phyloP scores from a whole-genome alignment of 2,888 invertebrate genomes.

The Pasiphila rectangulata region DNA sequence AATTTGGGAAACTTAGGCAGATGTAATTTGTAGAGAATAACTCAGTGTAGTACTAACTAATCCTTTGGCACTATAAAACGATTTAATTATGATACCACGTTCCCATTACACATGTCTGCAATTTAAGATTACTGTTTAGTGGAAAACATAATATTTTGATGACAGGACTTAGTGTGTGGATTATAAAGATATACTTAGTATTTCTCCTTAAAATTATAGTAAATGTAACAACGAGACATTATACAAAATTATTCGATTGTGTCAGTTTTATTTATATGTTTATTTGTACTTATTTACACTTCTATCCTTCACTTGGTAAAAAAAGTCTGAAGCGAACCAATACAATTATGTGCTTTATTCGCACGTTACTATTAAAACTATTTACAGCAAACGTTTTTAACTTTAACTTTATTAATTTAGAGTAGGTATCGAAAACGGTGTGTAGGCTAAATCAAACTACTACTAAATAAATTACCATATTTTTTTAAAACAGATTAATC shows the following conservation, averaged over 20 bases:
- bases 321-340: no score
- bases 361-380: neutral
- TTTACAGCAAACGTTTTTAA: neutral
- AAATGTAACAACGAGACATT: neutral
- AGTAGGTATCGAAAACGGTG: no score
- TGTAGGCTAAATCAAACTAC: neutral
- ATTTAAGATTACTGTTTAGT: slow-evolving; percentile 1
- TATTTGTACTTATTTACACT: no score
- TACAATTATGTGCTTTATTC: no score
- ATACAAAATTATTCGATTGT: no score
- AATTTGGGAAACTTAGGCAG: neutral
- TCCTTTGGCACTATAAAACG: slow-evolving; percentile 6
- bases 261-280: no score
- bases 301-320: no score
- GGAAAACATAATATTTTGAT: slow-evolving; percentile 1
- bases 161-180: neutral
- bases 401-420: no score
- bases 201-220: neutral
- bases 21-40: neutral
- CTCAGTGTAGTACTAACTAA: neutral
- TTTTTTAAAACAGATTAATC: slow-evolving; percentile 1
- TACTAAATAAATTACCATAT: neutral
- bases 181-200: no score
- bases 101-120: neutral
- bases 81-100: neutral